phyloP scores from a whole-genome alignment of 2,797 vertebrate species.

The Cetoscarus ocellatus region DNA sequence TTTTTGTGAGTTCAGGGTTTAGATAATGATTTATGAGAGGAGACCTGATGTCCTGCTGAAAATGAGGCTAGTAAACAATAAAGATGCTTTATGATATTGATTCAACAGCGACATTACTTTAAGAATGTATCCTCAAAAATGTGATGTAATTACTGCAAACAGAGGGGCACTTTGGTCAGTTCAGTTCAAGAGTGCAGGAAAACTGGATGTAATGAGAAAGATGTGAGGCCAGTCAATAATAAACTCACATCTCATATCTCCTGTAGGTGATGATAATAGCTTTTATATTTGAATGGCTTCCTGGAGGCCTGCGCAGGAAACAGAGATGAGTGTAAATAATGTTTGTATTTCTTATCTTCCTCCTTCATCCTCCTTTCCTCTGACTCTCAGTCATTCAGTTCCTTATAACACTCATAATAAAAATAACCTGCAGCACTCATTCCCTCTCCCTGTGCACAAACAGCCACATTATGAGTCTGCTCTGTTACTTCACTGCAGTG shows the following conservation, averaged over 20 bases:
- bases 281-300: neutral
- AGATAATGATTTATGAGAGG: too few species aligned
- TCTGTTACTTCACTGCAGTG: conserved; percentile 1
- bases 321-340: neutral
- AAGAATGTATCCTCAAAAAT: too few species aligned
- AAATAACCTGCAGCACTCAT: neutral
- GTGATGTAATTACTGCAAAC: neutral
- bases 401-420: neutral
- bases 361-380: neutral
- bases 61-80: too few species aligned
- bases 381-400: neutral
- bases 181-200: neutral
- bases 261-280: neutral
- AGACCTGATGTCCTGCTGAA: too few species aligned
- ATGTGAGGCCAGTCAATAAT: neutral
- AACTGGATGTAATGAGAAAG: neutral
- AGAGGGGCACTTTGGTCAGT: neutral
- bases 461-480: neutral
- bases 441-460: neutral
- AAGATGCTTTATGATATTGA: too few species aligned
- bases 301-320: neutral
- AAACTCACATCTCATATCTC: neutral
- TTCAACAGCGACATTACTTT: too few species aligned
- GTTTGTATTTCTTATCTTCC: neutral
- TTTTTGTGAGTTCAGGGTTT: too few species aligned